A percentile compares a stretch with the other conserved stretches of the same genome.
phyloP scores from a whole-genome alignment of 2,113 vertebrate species.

The Mohoua ochrocephala region DNA sequence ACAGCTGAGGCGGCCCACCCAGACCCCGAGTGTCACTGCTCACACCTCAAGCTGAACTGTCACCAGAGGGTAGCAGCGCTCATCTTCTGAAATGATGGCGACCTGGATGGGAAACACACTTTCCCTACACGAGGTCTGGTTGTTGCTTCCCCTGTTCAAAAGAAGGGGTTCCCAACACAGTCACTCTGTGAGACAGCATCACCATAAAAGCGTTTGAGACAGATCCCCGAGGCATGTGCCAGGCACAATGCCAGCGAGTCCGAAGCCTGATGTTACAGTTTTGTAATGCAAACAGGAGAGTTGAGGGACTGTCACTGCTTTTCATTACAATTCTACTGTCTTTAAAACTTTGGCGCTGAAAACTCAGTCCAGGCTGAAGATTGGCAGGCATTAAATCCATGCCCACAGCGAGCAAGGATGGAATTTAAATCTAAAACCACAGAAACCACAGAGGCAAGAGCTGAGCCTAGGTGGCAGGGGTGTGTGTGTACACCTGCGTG shows the following conservation, averaged over 20 bases:
- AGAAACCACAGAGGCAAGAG: not conserved
- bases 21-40: not conserved
- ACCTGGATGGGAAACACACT: not conserved
- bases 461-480: rapidly evolving
- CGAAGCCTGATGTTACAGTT: not conserved
- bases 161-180: not conserved
- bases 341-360: not conserved
- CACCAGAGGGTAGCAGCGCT: not conserved
- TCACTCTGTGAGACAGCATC: not conserved
- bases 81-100: not conserved
- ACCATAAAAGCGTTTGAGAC: not conserved
- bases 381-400: not conserved
- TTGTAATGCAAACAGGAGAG: not conserved
- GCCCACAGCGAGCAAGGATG: not conserved
- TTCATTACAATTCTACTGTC: not conserved
- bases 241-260: not conserved
- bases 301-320: not conserved
- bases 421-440: not conserved
- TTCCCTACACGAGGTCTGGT: rapidly evolving
- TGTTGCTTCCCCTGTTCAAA: not conserved
- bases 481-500: rapidly evolving
- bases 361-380: not conserved
- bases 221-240: rapidly evolving
- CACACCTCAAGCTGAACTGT: not conserved
- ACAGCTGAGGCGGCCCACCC: rapidly evolving